These are phyloP conservation scores for Brotula barbata DNA, from an alignment of 2,797 vertebrate species.

Conservation along the genomic window DNA sequence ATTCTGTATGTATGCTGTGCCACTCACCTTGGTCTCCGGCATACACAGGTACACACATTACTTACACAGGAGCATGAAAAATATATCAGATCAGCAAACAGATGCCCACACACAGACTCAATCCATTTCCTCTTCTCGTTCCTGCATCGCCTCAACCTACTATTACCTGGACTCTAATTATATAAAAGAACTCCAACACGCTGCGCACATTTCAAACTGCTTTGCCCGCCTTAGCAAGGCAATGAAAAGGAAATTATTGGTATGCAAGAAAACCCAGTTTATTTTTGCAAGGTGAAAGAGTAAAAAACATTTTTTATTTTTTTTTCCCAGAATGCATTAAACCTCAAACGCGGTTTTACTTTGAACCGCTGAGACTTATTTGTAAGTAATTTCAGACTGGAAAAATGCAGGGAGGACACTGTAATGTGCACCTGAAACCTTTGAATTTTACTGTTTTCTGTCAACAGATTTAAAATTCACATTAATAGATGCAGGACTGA, in stretches of 20 bases:
- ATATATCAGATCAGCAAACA: conserved; percentile 13
- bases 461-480: conserved; percentile 12
- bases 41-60: conserved; percentile 12
- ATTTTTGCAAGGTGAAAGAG: conserved; percentile 10
- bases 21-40: conserved; percentile 31
- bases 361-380: conserved; percentile 39
- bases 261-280: background rate
- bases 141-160: conserved; percentile 27
- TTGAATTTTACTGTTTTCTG: background rate
- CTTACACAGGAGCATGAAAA: conserved; percentile 28
- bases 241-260: conserved; percentile 22
- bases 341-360: conserved; percentile 29
- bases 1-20: conserved; percentile 6
- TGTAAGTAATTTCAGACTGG: conserved; percentile 16
- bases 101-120: conserved; percentile 19
- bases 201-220: conserved; percentile 25
- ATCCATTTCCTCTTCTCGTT: background rate
- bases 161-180: conserved; percentile 54
- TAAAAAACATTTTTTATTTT: conserved; percentile 35
- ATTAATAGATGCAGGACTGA: background rate
- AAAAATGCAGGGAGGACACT: conserved; percentile 16
- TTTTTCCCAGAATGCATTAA: conserved; percentile 18
- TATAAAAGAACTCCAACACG: conserved; percentile 33
- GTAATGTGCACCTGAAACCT: conserved; percentile 23
- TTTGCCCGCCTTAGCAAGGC: conserved; percentile 20